A percentile compares a stretch with the other conserved stretches of the same genome.
Evolutionary conservation across 2,797 vertebrate genomes (phyloP).

Genomic region (Myotis daubentonii): DNA sequence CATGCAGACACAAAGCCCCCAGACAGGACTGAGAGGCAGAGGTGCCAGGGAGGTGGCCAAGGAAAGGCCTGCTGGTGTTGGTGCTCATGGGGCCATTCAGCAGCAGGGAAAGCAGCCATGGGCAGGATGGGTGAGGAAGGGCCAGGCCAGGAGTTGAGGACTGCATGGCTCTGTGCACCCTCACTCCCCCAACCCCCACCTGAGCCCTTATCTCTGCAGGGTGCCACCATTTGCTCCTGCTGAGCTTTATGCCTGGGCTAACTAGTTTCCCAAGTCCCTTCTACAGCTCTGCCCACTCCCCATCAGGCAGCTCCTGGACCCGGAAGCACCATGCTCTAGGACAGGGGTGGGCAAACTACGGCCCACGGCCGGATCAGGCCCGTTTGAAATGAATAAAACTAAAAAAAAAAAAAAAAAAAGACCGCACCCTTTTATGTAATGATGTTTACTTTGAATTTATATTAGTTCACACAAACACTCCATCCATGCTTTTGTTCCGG

Average conservation of each 20-base stretch:
- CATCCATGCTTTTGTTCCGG: no score
- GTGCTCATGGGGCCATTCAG: not conserved
- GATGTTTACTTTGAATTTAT: no score
- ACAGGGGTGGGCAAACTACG: not conserved
- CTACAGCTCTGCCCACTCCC: not conserved
- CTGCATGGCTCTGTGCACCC: not conserved
- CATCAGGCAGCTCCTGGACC: no score
- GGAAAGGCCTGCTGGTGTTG: not conserved
- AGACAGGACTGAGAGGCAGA: not conserved
- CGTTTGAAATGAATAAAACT: no score
- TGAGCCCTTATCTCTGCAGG: not conserved
- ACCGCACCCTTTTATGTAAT: no score
- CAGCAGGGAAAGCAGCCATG: not conserved
- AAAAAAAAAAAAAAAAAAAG: no score
- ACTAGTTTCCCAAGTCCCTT: no score
- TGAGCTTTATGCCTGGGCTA: not conserved
- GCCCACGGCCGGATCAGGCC: no score
- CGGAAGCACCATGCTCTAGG: no score
- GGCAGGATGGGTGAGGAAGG: fast-evolving
- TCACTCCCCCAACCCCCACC: not conserved
- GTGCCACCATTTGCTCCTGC: not conserved
- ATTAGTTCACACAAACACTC: no score
- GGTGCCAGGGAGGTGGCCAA: not conserved
- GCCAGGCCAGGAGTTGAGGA: not conserved
- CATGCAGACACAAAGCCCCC: not conserved